phyloP scores from a whole-genome alignment of 53 echinoderm and acorn worm species.

The Astropecten irregularis region DNA sequence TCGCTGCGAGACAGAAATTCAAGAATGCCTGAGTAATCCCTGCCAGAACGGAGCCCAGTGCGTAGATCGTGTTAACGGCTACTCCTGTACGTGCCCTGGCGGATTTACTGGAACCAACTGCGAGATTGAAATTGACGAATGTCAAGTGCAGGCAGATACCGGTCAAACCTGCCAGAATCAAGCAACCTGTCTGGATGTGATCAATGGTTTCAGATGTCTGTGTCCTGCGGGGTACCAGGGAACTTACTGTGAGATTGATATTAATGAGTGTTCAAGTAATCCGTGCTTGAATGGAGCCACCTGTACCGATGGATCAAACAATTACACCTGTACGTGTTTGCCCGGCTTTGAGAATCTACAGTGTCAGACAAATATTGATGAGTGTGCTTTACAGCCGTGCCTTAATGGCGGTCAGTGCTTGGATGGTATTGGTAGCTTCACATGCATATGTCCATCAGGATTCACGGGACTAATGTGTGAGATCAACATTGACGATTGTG shows the following conservation, averaged over 20 bases:
- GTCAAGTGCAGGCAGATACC: no score
- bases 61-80: conserved; percentile 48
- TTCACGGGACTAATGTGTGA: conserved; percentile 59
- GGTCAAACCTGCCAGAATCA: conserved; percentile 51
- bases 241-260: conserved; percentile 16
- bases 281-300: conserved; percentile 34
- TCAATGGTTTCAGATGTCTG: conserved; percentile 45
- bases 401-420: conserved; percentile 74
- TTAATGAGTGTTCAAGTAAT: conserved; percentile 20
- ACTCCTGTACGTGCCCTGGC: conserved; percentile 33
- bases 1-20: conserved; percentile 27
- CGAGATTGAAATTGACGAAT: conserved; percentile 31
- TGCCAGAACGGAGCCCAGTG: conserved; percentile 60
- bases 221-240: conserved; percentile 30
- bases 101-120: conserved; percentile 53
- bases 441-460: conserved; percentile 47
- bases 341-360: neutral
- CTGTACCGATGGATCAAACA: conserved; percentile 14
- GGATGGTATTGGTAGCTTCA: conserved; percentile 5
- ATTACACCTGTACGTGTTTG: neutral
- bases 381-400: conserved; percentile 78
- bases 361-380: conserved; percentile 63
- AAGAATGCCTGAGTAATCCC: conserved; percentile 57
- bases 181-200: conserved; percentile 12
- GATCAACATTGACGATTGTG: conserved; percentile 49